These are phyloP conservation scores for Ooceraea biroi DNA, from an alignment of 1,140 invertebrate genomes.

Conservation along the genomic window DNA sequence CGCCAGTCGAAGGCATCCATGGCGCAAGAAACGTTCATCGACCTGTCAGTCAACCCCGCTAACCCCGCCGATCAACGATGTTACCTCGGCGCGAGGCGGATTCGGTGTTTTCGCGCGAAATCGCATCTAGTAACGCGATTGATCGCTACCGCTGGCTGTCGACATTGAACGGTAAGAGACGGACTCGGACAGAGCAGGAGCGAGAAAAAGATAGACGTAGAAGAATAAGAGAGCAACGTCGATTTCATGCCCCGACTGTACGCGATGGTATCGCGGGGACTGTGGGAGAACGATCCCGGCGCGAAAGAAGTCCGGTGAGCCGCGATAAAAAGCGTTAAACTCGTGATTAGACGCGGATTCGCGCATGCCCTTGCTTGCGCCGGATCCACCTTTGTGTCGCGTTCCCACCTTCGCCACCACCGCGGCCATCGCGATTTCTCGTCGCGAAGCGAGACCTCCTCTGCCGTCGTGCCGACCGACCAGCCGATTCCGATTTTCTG, in stretches of 20 bases:
- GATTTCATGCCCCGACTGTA: constrained; percentile 58
- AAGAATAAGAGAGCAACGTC: constrained; percentile 72
- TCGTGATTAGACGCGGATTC: constrained; percentile 82
- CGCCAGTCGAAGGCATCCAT: background rate
- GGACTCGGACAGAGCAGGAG: constrained; percentile 15
- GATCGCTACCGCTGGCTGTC: constrained; percentile 69
- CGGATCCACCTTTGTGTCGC: constrained; percentile 71
- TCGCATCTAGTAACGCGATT: constrained; percentile 78
- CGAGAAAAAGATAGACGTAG: constrained; percentile 52
- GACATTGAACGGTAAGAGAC: constrained; percentile 46
- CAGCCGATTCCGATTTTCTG: constrained; percentile 63
- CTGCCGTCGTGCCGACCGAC: constrained; percentile 11
- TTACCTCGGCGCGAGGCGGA: constrained; percentile 35
- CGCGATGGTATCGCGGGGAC: constrained; percentile 68
- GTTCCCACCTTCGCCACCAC: constrained; percentile 56
- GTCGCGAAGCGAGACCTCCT: constrained; percentile 47
- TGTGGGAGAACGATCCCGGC: constrained; percentile 83
- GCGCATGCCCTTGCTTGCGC: constrained; percentile 82
- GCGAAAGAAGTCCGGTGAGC: constrained; percentile 65
- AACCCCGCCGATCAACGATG: constrained; percentile 23
- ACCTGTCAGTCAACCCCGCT: constrained; percentile 12
- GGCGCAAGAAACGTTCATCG: constrained; percentile 21
- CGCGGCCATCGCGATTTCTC: constrained; percentile 57
- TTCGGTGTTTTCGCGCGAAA: constrained; percentile 74
- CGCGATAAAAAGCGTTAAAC: constrained; percentile 83